Conservation (phyloP, 2,797 vertebrate species). For the Aldrovandia affinis region DNA sequence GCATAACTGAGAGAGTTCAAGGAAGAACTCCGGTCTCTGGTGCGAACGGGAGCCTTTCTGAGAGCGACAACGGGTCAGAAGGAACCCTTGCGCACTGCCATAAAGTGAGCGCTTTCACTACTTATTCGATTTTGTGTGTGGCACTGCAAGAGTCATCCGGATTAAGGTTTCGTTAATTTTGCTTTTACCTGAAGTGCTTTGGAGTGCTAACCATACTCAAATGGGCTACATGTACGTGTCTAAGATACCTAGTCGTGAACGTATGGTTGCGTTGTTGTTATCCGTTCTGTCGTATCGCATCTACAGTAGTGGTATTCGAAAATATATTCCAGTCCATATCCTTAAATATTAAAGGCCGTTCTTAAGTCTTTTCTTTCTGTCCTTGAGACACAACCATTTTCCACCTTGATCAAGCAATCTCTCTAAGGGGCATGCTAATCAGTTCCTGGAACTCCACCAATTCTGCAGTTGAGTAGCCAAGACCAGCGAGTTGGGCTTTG, state of each 20-base stretch:
- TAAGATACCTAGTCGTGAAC: neutral
- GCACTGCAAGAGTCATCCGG: neutral
- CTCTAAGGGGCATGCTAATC: no score
- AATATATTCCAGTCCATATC: neutral
- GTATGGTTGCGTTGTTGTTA: neutral
- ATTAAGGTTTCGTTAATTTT: neutral
- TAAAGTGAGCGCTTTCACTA: neutral
- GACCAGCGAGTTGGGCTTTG: no score
- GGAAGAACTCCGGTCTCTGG: neutral
- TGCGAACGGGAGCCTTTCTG: constrained; percentile 2
- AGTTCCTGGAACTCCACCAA: no score
- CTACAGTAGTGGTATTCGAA: neutral
- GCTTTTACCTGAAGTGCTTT: neutral
- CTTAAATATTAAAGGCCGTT: no score
- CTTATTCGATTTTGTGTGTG: neutral
- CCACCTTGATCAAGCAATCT: no score
- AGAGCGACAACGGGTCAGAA: neutral
- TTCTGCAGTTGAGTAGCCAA: no score
- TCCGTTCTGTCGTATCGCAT: neutral
- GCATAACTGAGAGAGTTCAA: neutral
- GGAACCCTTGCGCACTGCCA: neutral
- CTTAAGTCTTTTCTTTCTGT: no score
- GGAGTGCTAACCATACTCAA: neutral
- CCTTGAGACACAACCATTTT: no score
- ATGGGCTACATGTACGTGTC: neutral